Percentiles rank a stretch among this genome's conserved stretches.
Evolutionary conservation across 1,140 invertebrate species (phyloP).

Genomic region (Aphaenogaster rudis): DNA sequence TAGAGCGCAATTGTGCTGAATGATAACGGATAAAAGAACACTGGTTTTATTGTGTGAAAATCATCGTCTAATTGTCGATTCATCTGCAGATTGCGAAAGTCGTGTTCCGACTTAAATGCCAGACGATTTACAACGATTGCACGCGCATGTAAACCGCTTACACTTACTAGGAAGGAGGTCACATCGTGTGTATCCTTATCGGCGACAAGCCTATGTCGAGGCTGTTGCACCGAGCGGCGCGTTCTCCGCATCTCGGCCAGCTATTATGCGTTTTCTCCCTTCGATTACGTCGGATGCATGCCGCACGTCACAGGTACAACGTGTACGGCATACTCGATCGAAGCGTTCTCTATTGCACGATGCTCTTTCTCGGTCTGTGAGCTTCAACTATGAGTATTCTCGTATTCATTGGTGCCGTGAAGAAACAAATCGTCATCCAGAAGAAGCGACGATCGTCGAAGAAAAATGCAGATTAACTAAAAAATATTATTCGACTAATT

Average conservation of each 20-base stretch:
- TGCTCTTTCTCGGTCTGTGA: not conserved
- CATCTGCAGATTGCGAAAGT: slow-evolving; percentile 27
- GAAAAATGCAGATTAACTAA: not conserved
- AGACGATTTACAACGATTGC: slow-evolving; percentile 36
- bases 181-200: slow-evolving; percentile 49
- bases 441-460: not conserved
- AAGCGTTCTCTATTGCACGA: not conserved
- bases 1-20: not conserved
- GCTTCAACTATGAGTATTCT: not conserved
- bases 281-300: slow-evolving; percentile 53
- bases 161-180: slow-evolving; percentile 60
- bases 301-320: slow-evolving; percentile 46
- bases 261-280: slow-evolving; percentile 69
- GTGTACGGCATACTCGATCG: slow-evolving; percentile 43
- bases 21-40: not conserved
- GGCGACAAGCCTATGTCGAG: slow-evolving; percentile 48
- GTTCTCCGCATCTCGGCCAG: slow-evolving; percentile 44
- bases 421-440: not conserved
- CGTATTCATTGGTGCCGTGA: not conserved
- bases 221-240: slow-evolving; percentile 48
- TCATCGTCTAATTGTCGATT: slow-evolving; percentile 61
- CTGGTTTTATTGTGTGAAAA: slow-evolving; percentile 31
- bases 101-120: slow-evolving; percentile 60
- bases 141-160: slow-evolving; percentile 25
- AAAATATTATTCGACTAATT: not conserved